These are phyloP conservation scores for Threskiornis aethiopicus DNA, from an alignment of 2,797 vertebrate species.

Conservation along the genomic window DNA sequence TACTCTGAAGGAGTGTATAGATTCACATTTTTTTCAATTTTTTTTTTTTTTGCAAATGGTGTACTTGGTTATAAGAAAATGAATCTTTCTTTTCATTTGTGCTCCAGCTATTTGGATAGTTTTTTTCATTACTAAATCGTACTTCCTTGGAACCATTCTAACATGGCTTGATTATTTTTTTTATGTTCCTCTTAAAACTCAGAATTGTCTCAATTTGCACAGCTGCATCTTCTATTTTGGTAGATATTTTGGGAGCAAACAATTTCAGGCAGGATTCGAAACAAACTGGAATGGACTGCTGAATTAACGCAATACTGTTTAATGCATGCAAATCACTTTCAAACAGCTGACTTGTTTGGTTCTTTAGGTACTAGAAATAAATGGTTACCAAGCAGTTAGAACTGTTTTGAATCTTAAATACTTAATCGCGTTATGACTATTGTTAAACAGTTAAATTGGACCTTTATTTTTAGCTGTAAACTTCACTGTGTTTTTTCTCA, in stretches of 20 bases:
- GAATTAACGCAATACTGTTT: neutral
- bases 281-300: neutral
- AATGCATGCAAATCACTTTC: neutral
- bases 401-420: neutral
- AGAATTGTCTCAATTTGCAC: neutral
- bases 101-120: neutral
- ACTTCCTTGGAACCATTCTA: neutral
- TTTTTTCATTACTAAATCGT: neutral
- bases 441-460: neutral
- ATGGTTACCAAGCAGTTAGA: neutral
- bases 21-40: neutral
- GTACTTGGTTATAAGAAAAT: neutral
- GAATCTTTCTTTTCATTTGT: neutral
- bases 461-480: neutral
- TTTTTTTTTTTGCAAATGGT: neutral
- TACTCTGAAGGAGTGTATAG: neutral
- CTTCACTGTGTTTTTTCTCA: neutral
- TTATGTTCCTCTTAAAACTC: neutral
- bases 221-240: neutral
- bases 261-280: neutral
- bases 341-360: neutral
- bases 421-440: neutral
- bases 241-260: neutral
- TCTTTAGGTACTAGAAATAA: neutral
- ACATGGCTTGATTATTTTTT: neutral